phyloP scores from a whole-genome alignment of 1,140 invertebrate genomes.

The Sycophila sp. region DNA sequence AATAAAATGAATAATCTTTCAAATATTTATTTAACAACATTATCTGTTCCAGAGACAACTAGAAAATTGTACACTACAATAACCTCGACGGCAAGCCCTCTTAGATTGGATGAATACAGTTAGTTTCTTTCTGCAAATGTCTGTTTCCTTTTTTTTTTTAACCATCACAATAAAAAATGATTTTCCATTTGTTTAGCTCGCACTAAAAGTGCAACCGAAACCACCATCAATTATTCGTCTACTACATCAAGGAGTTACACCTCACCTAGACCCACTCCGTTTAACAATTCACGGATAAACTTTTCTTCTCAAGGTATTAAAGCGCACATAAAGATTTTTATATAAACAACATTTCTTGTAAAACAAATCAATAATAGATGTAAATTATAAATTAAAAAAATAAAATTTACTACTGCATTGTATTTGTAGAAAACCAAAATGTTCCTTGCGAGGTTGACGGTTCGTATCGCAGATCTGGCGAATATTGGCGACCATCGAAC shows the following conservation, averaged over 20 bases:
- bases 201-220: neutral
- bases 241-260: neutral
- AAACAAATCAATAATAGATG: neutral
- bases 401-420: too few relatives aligned
- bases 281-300: neutral
- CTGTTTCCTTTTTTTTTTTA: neutral
- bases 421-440: slow-evolving; percentile 21
- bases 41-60: slow-evolving; percentile 8
- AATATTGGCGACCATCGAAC: slow-evolving; percentile 64
- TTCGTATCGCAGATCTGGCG: slow-evolving; percentile 59
- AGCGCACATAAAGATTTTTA: neutral
- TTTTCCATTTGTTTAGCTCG: neutral
- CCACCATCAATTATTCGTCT: slow-evolving; percentile 16
- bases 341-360: neutral
- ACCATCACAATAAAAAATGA: neutral
- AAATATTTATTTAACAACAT: too few relatives aligned
- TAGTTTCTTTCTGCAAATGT: neutral
- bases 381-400: neutral
- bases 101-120: neutral
- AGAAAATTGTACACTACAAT: neutral
- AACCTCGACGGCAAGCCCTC: slow-evolving; percentile 1
- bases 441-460: slow-evolving; percentile 61
- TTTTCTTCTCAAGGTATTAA: slow-evolving; percentile 3
- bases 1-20: too few relatives aligned
- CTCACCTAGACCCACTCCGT: neutral